Evolutionary conservation across 2,113 vertebrate species (phyloP), one percentile per base, ranked within the genome.

Genomic region (Nesoenas mayeri): DNA sequence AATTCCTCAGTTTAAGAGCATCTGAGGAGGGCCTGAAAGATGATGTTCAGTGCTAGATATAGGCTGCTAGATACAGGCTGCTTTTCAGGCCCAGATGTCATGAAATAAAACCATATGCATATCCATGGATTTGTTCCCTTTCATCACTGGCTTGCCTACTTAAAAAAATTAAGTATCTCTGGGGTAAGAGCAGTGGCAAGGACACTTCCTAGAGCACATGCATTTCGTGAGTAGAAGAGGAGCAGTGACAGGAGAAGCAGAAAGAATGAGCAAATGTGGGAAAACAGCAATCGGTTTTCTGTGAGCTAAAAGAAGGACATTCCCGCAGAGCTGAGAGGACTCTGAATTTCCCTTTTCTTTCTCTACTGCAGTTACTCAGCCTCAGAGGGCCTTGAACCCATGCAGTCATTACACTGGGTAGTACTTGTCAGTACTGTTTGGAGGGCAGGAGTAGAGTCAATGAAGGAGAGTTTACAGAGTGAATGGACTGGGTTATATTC

Each of bases 211-310:
- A 74, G 19, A 72, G 53, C 20, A 34, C 32, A 34, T 9, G 11
- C 0, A 38, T 86, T 60, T 53, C 38, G 7, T 38, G 34, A 64
- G 31, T 11, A 22, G 51, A 87, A 81, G 71, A 72, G 34, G 31
- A 79, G 15, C 32, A 38, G 47, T 54, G 19, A 36, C 42, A 75
- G 47, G 47, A 47, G 60, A 80, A 48, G 34, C 32, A 31, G 57
- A 24, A 85, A 0, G 0, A 0, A 0, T 28, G 26, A 54, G 18
- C 38, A 38, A 38, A 38, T 38, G 38, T 38, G 38, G 38, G 38
- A 38, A 38, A 38, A 38, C 38, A 38, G 38, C 24, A 50, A 51
- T 72, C 2, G 4, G 24, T 53, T 77, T 71, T 57, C 20, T 44
- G 13, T 50, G 32, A 64, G 20, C 25, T 85, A 9, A 64, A 58